phyloP scores from a whole-genome alignment of 2,888 invertebrate genomes.

The Pammene fasciana region DNA sequence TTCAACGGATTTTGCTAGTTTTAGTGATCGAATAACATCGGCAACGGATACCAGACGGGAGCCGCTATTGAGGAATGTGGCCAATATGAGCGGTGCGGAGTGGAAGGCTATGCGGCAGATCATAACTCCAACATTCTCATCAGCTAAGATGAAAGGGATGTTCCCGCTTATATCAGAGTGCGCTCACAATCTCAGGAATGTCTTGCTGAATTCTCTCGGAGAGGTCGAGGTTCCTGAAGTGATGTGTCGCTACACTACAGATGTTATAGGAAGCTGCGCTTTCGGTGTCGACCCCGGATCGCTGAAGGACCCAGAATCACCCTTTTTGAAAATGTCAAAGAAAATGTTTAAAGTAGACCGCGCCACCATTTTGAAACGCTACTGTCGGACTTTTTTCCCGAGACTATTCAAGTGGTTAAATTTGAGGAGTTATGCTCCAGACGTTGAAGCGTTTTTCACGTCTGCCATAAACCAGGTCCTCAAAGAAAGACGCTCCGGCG shows the following conservation, averaged over 20 bases:
- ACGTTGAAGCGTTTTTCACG: constrained; percentile 73
- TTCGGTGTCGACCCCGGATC: constrained; percentile 76
- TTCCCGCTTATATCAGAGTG: constrained; percentile 75
- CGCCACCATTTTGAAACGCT: constrained; percentile 68
- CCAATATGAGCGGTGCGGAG: constrained; percentile 77
- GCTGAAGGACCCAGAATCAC: constrained; percentile 68
- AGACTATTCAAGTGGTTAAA: constrained; percentile 73
- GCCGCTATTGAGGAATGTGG: constrained; percentile 73
- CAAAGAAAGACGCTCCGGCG: constrained; percentile 64
- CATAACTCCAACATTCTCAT: constrained; percentile 77
- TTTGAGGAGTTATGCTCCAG: constrained; percentile 70
- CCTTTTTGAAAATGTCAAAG: constrained; percentile 74
- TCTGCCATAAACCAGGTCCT: constrained; percentile 72
- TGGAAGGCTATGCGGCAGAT: constrained; percentile 78
- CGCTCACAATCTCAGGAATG: constrained; percentile 62
- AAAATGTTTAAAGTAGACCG: constrained; percentile 75
- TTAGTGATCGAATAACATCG: constrained; percentile 73
- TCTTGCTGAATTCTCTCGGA: constrained; percentile 55
- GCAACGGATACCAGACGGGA: constrained; percentile 74
- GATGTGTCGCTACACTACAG: constrained; percentile 74
- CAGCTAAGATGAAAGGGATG: constrained; percentile 80
- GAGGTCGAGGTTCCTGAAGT: constrained; percentile 69
- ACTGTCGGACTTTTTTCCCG: constrained; percentile 74
- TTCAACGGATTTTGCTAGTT: constrained; percentile 67
- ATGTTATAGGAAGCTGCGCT: constrained; percentile 78